Evolutionary conservation across 2,797 vertebrate species (phyloP).

Genomic region (Mycteria americana): DNA sequence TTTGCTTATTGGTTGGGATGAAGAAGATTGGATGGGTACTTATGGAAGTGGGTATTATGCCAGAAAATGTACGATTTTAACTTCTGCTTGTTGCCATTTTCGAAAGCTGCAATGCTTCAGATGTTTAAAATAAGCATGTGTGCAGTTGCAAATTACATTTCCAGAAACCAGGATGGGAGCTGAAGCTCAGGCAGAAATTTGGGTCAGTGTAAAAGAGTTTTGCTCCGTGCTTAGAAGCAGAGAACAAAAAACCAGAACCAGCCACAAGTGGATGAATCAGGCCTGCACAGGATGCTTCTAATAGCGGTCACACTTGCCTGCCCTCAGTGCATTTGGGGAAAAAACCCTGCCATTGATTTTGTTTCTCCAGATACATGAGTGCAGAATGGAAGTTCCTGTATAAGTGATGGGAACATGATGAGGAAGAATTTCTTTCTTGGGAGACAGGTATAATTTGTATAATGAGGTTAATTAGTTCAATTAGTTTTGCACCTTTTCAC

Average conservation of each 20-base stretch:
- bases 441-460: neutral
- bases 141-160: neutral
- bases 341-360: neutral
- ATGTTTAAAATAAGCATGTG: neutral
- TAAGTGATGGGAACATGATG: neutral
- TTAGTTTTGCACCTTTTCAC: neutral
- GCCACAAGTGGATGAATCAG: neutral
- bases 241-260: neutral
- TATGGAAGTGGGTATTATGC: neutral
- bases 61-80: neutral
- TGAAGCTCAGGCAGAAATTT: neutral
- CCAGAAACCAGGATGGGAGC: neutral
- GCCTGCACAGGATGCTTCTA: neutral
- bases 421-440: neutral
- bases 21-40: neutral
- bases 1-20: neutral
- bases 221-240: neutral
- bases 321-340: neutral
- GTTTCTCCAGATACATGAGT: neutral
- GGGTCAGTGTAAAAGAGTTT: neutral
- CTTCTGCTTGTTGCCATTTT: neutral
- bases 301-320: neutral
- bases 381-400: neutral
- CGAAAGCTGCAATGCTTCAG: neutral
- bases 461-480: neutral